phyloP scores from a whole-genome alignment of 2,113 vertebrate genomes.

The Trichechus manatus region DNA sequence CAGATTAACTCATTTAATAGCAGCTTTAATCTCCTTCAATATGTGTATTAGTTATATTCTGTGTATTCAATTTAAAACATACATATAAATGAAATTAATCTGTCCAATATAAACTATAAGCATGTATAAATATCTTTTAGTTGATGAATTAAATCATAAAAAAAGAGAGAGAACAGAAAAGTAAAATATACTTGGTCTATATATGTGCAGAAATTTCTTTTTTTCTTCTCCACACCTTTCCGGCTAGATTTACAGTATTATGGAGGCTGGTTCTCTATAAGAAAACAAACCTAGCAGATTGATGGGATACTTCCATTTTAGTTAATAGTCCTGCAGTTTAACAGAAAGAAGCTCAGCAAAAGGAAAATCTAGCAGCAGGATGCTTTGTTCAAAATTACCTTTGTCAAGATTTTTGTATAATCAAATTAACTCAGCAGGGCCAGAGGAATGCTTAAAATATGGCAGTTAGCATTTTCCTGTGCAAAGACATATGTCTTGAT shows the following conservation, averaged over 20 bases:
- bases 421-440: constrained; percentile 13
- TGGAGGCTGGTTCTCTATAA: neutral
- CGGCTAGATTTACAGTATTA: neutral
- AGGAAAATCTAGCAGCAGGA: neutral
- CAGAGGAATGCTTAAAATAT: constrained; percentile 39
- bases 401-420: constrained; percentile 11
- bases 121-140: neutral
- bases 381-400: neutral
- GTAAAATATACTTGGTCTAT: neutral
- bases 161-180: neutral
- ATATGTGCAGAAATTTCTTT: neutral
- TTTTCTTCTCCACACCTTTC: neutral
- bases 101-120: neutral
- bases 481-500: constrained; percentile 53
- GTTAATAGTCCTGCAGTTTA: neutral
- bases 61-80: neutral
- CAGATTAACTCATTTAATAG: neutral
- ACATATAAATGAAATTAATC: neutral
- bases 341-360: constrained; percentile 17
- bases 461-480: constrained; percentile 7
- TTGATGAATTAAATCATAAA: neutral
- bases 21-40: neutral
- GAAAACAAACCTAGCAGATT: neutral
- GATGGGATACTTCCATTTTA: neutral
- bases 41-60: neutral